Evolutionary conservation across 1,140 invertebrate species (phyloP).

Genomic region (fruit fly (Drosophila melanogaster)): DNA sequence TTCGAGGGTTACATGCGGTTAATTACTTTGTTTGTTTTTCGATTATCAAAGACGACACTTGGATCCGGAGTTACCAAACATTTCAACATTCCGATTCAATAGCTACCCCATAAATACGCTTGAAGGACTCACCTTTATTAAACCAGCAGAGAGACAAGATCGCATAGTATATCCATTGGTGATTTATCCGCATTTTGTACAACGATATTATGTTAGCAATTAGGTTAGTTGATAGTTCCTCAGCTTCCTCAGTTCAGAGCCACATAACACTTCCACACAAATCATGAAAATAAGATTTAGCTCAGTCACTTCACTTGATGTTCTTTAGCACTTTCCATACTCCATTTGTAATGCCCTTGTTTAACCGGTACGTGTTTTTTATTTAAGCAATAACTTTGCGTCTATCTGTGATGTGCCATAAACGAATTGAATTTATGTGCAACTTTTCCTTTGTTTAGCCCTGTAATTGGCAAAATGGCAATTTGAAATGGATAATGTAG

Average conservation of each 20-base stretch:
- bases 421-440: constrained; percentile 52
- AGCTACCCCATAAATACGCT: neutral
- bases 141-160: constrained; percentile 43
- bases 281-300: neutral
- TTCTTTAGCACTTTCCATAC: constrained; percentile 19
- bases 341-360: constrained; percentile 8
- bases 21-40: constrained; percentile 78
- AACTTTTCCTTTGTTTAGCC: constrained; percentile 34
- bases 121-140: constrained; percentile 16
- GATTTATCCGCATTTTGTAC: constrained; percentile 64
- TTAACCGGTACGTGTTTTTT: neutral
- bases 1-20: constrained; percentile 58
- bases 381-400: constrained; percentile 24
- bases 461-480: constrained; percentile 39
- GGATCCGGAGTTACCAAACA: constrained; percentile 19
- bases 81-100: neutral
- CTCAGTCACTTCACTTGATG: constrained; percentile 18
- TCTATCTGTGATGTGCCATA: constrained; percentile 66
- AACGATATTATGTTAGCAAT: constrained; percentile 1
- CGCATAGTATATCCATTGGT: constrained; percentile 40
- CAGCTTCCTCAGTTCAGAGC: constrained; percentile 45
- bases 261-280: constrained; percentile 26
- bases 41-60: constrained; percentile 40
- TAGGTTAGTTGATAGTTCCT: constrained; percentile 7
- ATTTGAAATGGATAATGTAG: constrained; percentile 59